Base-by-base conservation (phyloP, 2,113 vertebrate genomes). In the Catharus fuscescens region DNA sequence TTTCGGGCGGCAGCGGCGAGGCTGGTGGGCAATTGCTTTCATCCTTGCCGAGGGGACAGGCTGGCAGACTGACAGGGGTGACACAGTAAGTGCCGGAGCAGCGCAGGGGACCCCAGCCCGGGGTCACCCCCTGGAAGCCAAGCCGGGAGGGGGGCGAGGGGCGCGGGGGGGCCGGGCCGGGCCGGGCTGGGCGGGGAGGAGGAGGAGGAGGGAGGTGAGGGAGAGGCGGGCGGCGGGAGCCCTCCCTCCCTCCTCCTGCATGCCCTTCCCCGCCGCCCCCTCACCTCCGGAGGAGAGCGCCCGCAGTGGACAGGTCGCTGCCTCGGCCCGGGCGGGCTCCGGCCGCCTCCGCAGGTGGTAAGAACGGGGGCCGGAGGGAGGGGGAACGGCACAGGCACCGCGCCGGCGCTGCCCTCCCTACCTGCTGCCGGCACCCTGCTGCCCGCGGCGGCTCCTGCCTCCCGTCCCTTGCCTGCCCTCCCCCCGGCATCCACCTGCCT, bases 401-500 rank as follows among this genome's bases (percentile, higher is more conserved):
- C 8, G 31, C 48, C 69, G 73, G 42, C 87, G 57, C 42, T 53
- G 66, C 67, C 38, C 44, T 71, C 69, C 59, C 74, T 86, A 88
- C 91, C 91, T 91, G 88, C 94, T n/a, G 92, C 77, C 81, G 56
- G 60, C 38, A 38, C 67, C 40, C 67, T 31, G 50, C 42, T 14
- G 48, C 62, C 45, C 57, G 54, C 54, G 6, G 76, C 31, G 56
- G 56, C 53, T 81, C 15, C 70, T 38, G 73, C 45, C 59, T 26
- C 38, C 9, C 47, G 28, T 31, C 64, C 59, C 34, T 66, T 67
- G 69, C 74, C 8, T 21, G 14, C 36, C 36, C 56, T 32, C 48
- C 82, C 87, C 28, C 69, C 82, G n/a, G 6, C 59, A 86, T 62
- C 90, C 95, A 95, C 94, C 95, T 96, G 95, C 94, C 72, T 84